Evolutionary conservation across 2,888 invertebrate genomes (phyloP).

Genomic region (Sicus ferrugineus): DNA sequence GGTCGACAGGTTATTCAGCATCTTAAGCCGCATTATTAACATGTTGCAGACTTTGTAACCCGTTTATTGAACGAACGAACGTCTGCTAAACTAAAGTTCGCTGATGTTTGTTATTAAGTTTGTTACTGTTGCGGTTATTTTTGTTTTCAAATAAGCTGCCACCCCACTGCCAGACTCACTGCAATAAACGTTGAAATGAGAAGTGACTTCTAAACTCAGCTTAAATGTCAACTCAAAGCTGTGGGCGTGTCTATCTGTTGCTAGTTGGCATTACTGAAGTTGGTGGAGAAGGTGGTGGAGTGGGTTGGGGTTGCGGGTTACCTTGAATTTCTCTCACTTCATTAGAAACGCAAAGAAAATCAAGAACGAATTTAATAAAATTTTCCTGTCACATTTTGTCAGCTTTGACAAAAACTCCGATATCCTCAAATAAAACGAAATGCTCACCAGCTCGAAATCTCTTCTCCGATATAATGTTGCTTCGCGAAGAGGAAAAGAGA

Average conservation of each 20-base stretch:
- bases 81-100: neutral
- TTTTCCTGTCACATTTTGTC: no score
- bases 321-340: constrained; percentile 5
- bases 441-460: no score
- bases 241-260: no score
- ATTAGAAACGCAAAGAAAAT: no score
- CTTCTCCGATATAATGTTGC: no score
- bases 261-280: no score
- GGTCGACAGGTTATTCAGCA: neutral
- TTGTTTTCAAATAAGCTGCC: neutral
- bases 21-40: neutral
- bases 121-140: neutral
- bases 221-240: constrained; percentile 25
- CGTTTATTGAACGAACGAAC: constrained; percentile 13
- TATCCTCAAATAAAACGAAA: no score
- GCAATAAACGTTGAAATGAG: neutral
- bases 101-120: neutral
- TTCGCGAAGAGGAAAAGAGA: no score
- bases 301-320: no score
- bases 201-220: neutral
- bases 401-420: no score
- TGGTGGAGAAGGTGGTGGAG: no score
- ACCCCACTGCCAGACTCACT: neutral
- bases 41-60: constrained; percentile 7
- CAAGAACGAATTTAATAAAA: neutral